Evolutionary conservation across 2,113 vertebrate species (phyloP).

Genomic region (Potamarius usumacintae): DNA sequence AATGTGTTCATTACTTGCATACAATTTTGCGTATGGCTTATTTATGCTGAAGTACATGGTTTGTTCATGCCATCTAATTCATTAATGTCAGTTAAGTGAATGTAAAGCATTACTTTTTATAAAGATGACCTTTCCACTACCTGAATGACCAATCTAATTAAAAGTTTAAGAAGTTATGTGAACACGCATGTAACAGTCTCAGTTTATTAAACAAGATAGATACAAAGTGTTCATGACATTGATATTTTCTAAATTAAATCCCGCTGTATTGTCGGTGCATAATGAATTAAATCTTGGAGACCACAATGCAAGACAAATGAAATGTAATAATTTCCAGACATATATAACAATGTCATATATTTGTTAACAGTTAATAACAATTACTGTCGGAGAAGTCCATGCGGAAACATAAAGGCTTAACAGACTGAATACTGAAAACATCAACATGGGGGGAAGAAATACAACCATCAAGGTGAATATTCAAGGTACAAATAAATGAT

Average conservation of each 20-base stretch:
- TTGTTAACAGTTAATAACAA: slow-evolving; percentile 86
- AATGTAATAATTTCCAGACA: slow-evolving; percentile 80
- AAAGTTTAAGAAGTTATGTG: neutral
- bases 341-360: slow-evolving; percentile 84
- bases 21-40: neutral
- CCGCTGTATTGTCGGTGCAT: slow-evolving; percentile 75
- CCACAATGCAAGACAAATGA: slow-evolving; percentile 79
- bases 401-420: slow-evolving; percentile 82
- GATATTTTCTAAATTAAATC: slow-evolving; percentile 71
- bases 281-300: slow-evolving; percentile 76
- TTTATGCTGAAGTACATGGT: neutral
- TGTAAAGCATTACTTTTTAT: neutral
- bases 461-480: slow-evolving; percentile 76
- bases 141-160: neutral
- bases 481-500: slow-evolving; percentile 88
- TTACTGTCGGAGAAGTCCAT: slow-evolving; percentile 91
- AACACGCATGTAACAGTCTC: slow-evolving; percentile 73
- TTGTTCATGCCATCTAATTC: neutral
- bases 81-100: neutral
- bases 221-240: slow-evolving; percentile 77
- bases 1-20: neutral
- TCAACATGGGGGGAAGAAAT: slow-evolving; percentile 72
- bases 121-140: neutral
- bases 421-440: slow-evolving; percentile 88
- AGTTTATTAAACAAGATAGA: slow-evolving; percentile 80